These are phyloP conservation scores for Synergus umbraculus DNA, from an alignment of 2,888 invertebrate species.

Conservation along the genomic window DNA sequence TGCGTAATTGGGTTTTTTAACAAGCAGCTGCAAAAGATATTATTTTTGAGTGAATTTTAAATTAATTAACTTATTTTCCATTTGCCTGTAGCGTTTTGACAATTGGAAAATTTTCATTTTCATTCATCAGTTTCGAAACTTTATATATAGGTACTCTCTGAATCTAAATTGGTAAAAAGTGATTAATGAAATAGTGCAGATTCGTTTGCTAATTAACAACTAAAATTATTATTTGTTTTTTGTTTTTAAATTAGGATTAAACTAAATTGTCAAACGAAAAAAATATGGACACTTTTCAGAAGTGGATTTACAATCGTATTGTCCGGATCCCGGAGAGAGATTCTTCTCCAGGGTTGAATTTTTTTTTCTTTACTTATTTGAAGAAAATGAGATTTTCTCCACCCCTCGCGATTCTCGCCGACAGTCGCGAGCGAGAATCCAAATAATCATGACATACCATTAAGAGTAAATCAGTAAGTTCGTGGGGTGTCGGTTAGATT, in stretches of 20 bases:
- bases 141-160: too few relatives aligned
- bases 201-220: too few relatives aligned
- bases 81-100: background rate
- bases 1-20: background rate
- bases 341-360: background rate
- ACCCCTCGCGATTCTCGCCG: background rate
- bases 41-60: background rate
- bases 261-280: too few relatives aligned
- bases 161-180: too few relatives aligned
- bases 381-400: slow-evolving; percentile 57
- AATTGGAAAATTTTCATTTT: too few relatives aligned
- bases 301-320: background rate
- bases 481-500: slow-evolving; percentile 17
- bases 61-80: background rate
- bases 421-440: slow-evolving; percentile 1
- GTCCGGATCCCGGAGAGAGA: background rate
- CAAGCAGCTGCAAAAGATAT: background rate
- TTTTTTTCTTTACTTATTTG: slow-evolving; percentile 47
- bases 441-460: slow-evolving; percentile 39
- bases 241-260: too few relatives aligned
- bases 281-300: background rate
- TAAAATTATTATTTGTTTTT: too few relatives aligned
- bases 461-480: slow-evolving; percentile 34
- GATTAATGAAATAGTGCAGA: too few relatives aligned
- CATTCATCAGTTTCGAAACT: too few relatives aligned